These are phyloP conservation scores for Grapholita molesta DNA, from an alignment of 1,140 invertebrate genomes.

Conservation along the genomic window DNA sequence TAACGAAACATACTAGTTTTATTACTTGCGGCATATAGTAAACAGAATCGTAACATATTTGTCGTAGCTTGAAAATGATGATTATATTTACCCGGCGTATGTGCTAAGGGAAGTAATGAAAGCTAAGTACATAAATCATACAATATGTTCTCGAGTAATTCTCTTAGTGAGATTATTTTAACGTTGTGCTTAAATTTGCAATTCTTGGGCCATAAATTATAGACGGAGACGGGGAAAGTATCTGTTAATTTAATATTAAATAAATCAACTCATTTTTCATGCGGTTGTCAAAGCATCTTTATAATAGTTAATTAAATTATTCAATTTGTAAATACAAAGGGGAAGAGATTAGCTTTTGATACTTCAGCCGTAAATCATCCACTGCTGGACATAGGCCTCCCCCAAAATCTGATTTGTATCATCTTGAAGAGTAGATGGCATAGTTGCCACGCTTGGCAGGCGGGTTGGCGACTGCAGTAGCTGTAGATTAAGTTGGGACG, in stretches of 20 bases:
- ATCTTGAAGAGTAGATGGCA: no score
- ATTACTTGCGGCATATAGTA: not conserved
- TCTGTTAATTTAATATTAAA: not conserved
- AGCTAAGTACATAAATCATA: not conserved
- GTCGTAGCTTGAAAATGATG: conserved; percentile 11
- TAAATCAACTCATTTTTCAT: not conserved
- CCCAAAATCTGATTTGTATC: no score
- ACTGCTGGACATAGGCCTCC: no score
- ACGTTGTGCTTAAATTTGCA: not conserved
- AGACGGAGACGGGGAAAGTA: not conserved
- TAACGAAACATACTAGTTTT: not conserved
- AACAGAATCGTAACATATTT: not conserved
- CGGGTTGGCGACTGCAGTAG: no score
- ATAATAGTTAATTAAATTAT: no score
- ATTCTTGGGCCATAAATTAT: not conserved
- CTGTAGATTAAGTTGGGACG: no score
- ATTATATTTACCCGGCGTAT: conserved; percentile 9
- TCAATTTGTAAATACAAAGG: no score
- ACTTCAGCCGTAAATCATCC: no score
- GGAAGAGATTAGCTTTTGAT: no score
- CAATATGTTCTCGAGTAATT: not conserved
- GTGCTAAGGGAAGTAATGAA: conserved; percentile 2
- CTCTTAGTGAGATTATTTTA: not conserved
- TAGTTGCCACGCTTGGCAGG: no score
- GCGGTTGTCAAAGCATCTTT: no score